A percentile compares a stretch with the other conserved stretches of the same genome.
Evolutionary conservation across 2,888 invertebrate genomes (phyloP).

Genomic region (Sipunculus nudus): DNA sequence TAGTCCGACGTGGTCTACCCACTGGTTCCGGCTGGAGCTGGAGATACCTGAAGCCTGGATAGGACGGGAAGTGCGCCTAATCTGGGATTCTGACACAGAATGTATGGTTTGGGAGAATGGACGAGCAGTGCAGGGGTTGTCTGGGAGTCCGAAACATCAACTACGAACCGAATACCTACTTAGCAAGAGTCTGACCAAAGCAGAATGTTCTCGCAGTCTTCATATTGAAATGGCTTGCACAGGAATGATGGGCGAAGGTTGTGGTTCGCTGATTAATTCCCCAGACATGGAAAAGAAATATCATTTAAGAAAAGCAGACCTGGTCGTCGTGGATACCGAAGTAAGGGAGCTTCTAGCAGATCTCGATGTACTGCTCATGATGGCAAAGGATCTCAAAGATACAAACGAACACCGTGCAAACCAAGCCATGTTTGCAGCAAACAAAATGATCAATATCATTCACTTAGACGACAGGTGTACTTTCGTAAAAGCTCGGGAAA

Average conservation of each 20-base stretch:
- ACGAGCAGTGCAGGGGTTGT: conserved; percentile 65
- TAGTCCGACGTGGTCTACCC: conserved; percentile 64
- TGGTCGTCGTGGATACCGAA: conserved; percentile 64
- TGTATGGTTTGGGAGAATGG: conserved; percentile 66
- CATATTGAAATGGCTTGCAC: conserved; percentile 70
- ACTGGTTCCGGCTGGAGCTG: conserved; percentile 68
- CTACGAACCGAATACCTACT: too few relatives aligned
- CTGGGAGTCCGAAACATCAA: too few relatives aligned
- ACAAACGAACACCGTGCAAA: conserved; percentile 57
- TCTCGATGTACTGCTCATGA: conserved; percentile 66
- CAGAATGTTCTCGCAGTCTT: too few relatives aligned
- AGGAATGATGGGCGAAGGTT: conserved; percentile 68
- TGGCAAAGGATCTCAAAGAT: conserved; percentile 61
- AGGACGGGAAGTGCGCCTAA: conserved; percentile 66
- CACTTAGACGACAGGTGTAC: conserved; percentile 49
- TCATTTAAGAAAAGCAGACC: conserved; percentile 61
- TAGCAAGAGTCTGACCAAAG: too few relatives aligned
- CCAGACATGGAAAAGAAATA: conserved; percentile 64
- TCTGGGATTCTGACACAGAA: conserved; percentile 68
- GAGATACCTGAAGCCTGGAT: conserved; percentile 66
- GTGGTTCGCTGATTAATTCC: conserved; percentile 64
- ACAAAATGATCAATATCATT: conserved; percentile 67
- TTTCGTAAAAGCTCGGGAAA: conserved; percentile 56
- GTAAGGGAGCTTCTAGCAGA: conserved; percentile 65
- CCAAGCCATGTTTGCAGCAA: conserved; percentile 68